Evolutionary conservation across 2,113 vertebrate species (phyloP), one percentile per base, ranked within the genome.

Genomic region (Speoplatyrhinus poulsoni): DNA sequence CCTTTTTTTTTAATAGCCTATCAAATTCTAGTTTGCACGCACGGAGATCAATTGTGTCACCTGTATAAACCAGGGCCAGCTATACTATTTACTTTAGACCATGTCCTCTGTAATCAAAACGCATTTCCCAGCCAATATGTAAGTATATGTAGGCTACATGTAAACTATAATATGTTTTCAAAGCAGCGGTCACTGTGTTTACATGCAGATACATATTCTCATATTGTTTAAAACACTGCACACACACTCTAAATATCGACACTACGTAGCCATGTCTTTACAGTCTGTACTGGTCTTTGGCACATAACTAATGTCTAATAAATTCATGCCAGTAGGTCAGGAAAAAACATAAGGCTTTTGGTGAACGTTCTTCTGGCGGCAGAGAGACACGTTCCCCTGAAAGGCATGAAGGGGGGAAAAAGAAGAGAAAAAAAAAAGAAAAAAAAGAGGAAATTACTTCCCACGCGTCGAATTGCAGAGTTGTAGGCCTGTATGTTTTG

Each of bases 401-500:
- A 49, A 47, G 8, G 16, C 52, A 74, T 56, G 48, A 66, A 65
- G 26, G 26, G 26, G 26, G 26, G 26, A 26, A 26, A 26, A 26
- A 26, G 26, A 1, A 26, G 26, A 26, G 26, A 26, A 26, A 26
- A 26, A 26, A 26, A 26, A 33, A 49, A n/a, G 69, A 58, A 5
- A 12, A 58, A 58, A 33, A 32, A 33, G 15, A 26, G 68, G 19
- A 55, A 70, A 69, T 56, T 47, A 13, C 70, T 65, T 81, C 82
- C 74, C 85, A 82, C 72, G 70, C 69, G 75, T 77, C 60, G 58
- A 50, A 80, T 79, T 83, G 69, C 80, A 75, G 86, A 52, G 55
- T 60, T 77, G 73, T 76, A 73, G 82, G 69, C 66, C 70, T 71
- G 72, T 46, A 62, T 75, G 78, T 72, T 88, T 86, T 85, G 56